These are phyloP conservation scores for Apomyelois bistriatella DNA, from an alignment of 2,888 invertebrate species.

Conservation along the genomic window DNA sequence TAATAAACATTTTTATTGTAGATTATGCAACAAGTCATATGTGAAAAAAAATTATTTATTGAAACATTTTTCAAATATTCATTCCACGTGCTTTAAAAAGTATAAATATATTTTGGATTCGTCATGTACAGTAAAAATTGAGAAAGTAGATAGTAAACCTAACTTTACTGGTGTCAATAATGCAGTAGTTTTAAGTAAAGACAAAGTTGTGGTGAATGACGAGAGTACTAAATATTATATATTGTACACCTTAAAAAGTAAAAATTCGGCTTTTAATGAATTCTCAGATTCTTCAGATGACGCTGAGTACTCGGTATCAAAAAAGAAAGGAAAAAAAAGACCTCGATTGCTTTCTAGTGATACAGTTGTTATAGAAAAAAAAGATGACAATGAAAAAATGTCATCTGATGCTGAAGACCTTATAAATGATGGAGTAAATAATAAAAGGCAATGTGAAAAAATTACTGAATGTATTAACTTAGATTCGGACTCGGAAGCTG, in stretches of 20 bases:
- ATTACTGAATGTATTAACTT: constrained; percentile 47
- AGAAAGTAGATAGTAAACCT: constrained; percentile 43
- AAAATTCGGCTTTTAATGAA: not conserved
- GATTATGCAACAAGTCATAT: constrained; percentile 18
- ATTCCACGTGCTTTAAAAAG: constrained; percentile 25
- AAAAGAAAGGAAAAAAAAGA: constrained; percentile 27
- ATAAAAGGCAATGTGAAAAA: constrained; percentile 6
- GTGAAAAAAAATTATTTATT: constrained; percentile 12
- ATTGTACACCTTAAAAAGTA: constrained; percentile 28
- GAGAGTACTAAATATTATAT: constrained; percentile 37
- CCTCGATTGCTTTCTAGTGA: constrained; percentile 36
- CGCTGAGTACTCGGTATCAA: constrained; percentile 16
- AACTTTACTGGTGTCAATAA: constrained; percentile 45
- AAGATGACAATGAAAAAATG: constrained; percentile 11
- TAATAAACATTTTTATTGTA: constrained; percentile 21
- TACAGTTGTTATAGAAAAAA: constrained; percentile 26
- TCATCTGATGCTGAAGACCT: constrained; percentile 1
- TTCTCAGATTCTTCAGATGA: constrained; percentile 28
- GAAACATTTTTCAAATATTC: constrained; percentile 14
- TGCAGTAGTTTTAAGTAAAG: constrained; percentile 39
- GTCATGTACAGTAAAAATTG: constrained; percentile 41
- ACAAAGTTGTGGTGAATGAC: constrained; percentile 41
- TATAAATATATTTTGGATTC: constrained; percentile 35
- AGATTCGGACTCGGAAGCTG: constrained; percentile 44
- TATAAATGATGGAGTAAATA: not conserved